Evolutionary conservation across 1,140 invertebrate genomes (phyloP), one percentile per base, ranked within the genome.

Genomic region (Zophobas morio): DNA sequence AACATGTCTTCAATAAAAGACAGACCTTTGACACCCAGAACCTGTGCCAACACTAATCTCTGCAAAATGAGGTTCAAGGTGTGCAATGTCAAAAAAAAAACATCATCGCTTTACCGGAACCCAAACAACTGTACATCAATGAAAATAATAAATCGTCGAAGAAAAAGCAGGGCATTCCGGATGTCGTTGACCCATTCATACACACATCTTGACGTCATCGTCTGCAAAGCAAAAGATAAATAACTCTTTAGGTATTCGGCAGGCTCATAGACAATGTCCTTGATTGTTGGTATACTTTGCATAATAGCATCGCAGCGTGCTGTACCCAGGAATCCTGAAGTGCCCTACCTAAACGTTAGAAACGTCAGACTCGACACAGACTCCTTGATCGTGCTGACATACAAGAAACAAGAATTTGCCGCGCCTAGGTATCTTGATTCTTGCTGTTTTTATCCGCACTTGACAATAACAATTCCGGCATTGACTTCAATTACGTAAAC

Each of bases 381-480:
- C 51, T 51, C 34, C 70, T 72, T 72, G 70, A 53, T 53, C 51
- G 70, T 51, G 70, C 60, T 66, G 60, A 66, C 60, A 66, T 66
- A 66, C 60, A 66, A 66, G 51, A 72, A 72, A 72, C 70, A 72
- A 72, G 70, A 72, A 72, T 72, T 72, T 72, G 70, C 70, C 70
- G 70, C 70, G 70, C 70, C 70, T 72, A 20, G 20, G 20, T 20
- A 72, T 72, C 34, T 53, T 37, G 37, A 60, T 40, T 37, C 57
- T 60, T 72, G 36, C 51, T 51, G 51, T 72, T 72, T 72, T 66
- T 66, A 66, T 66, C 60, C 60, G 60, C 60, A 66, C 60, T 66
- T 66, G 60, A 40, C 60, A 66, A 60, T 66, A 66, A 66, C 39
- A 66, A 66, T 42, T 42, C 60, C 60, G 60, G 60, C 60, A 66